Conservation (phyloP, 2,113 vertebrate species). For the Colinus virginianus region DNA sequence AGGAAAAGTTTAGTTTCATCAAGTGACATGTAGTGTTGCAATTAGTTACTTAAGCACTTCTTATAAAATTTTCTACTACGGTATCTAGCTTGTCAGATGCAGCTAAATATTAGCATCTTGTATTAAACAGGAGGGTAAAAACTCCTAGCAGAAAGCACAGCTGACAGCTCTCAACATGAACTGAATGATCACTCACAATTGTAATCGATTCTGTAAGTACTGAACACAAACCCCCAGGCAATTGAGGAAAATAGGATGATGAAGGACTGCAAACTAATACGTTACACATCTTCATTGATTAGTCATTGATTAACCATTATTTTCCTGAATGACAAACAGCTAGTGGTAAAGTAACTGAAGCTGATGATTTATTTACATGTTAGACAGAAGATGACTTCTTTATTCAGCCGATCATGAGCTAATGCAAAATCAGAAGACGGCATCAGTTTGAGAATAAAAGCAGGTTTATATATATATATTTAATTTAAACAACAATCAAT, state of each 20-base stretch:
- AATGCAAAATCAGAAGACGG: slow-evolving; percentile 64
- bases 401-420: slow-evolving; percentile 80
- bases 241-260: slow-evolving; percentile 88
- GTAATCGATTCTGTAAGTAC: slow-evolving; percentile 89
- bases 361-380: slow-evolving; percentile 89
- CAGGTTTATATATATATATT: background rate
- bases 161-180: slow-evolving; percentile 84
- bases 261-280: slow-evolving; percentile 87
- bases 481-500: too few relatives aligned
- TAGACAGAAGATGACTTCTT: slow-evolving; percentile 82
- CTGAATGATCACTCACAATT: slow-evolving; percentile 90
- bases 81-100: slow-evolving; percentile 75
- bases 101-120: slow-evolving; percentile 78
- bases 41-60: slow-evolving; percentile 82
- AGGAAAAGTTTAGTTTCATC: slow-evolving; percentile 84
- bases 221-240: slow-evolving; percentile 85
- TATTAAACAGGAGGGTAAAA: slow-evolving; percentile 76
- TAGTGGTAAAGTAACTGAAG: slow-evolving; percentile 86
- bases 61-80: slow-evolving; percentile 69
- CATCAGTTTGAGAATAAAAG: slow-evolving; percentile 40
- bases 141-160: slow-evolving; percentile 78
- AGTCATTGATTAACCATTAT: slow-evolving; percentile 90
- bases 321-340: slow-evolving; percentile 88
- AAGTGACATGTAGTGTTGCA: slow-evolving; percentile 81
- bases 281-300: slow-evolving; percentile 90